Evolutionary conservation across 37 sponge, comb jelly and placozoan genomes (phyloP).

Genomic region (Oscarella lobularis): DNA sequence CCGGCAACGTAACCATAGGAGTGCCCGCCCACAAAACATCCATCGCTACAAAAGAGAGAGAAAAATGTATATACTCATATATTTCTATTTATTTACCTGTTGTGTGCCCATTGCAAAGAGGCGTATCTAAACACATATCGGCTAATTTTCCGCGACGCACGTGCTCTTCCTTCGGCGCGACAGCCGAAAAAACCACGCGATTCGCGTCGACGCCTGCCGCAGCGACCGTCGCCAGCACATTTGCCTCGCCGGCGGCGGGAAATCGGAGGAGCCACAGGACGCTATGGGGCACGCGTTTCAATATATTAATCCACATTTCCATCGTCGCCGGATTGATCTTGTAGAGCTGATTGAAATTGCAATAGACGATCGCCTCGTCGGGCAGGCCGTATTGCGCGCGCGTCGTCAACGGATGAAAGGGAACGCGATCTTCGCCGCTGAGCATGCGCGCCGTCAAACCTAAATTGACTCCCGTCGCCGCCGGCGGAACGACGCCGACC

Average conservation of each 20-base stretch:
- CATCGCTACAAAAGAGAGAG: constrained; percentile 52
- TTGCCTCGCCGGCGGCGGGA: constrained; percentile 87
- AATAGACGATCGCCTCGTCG: constrained; percentile 75
- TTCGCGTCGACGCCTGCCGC: constrained; percentile 57
- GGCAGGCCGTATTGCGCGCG: constrained; percentile 84
- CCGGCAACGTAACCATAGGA: constrained; percentile 84
- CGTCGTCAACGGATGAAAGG: constrained; percentile 65
- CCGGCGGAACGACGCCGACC: neutral
- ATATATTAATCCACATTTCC: constrained; percentile 71
- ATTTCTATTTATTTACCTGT: constrained; percentile 24
- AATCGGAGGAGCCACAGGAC: constrained; percentile 89
- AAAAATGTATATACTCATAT: too few species aligned
- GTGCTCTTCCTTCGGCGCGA: constrained; percentile 97
- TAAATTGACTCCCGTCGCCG: neutral
- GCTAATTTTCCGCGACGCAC: constrained; percentile 86
- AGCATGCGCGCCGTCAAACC: neutral
- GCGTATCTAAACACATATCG: constrained; percentile 95
- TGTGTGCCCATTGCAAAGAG: constrained; percentile 98
- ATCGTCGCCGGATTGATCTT: constrained; percentile 91
- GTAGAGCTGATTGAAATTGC: constrained; percentile 99
- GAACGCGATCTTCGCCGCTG: constrained; percentile 1
- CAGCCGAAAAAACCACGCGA: constrained; percentile 76
- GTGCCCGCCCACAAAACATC: constrained; percentile 98
- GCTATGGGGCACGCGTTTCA: constrained; percentile 75
- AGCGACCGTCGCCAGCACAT: constrained; percentile 38